Base-by-base conservation (phyloP, 2,797 vertebrate species). In the Centropyge bicolor region DNA sequence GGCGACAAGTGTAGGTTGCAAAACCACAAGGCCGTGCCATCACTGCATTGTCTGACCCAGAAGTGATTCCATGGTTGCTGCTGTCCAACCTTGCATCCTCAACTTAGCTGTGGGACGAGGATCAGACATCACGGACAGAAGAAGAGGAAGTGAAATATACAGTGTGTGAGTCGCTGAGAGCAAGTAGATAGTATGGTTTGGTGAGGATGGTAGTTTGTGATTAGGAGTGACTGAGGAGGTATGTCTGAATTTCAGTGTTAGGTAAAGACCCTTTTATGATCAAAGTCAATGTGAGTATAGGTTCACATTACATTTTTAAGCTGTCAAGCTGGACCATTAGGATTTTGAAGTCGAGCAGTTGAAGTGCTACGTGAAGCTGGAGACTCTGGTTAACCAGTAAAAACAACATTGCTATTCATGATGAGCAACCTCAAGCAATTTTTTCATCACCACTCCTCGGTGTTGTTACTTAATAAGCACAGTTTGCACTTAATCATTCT, bases 391-490 rank as follows among this genome's bases (percentile, higher is more conserved):
- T 22, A 49, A 72, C 74, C 62, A 65, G 68, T 24, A 74, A 41
- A 65, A 48, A 65, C 54, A 3, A 35, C 48, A 63, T 74, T 65
- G 51, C 54, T 82, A 59, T 83, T 83, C 69, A 69, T 74, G 52
- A 10, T 27, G 51, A 65, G 76, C 27, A 61, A 67, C 45, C 31
- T 65, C 43, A 74, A 54, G 45, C 48, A 69, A 59, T 57, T 80
- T 76, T 84, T 79, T 85, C 40, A 81, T 86, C 48, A 51, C 45
- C 51, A 9, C 73, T 4, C 24, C 8, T 61, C 20, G 57, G 38
- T 56, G 54, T 65, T 81, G 4, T 76, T 62, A 76, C 40, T 83
- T 84, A 84, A 70, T 80, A 62, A 83, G 24, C 12, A 77, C 35
- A 35, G 19, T 48, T 36, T 66, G 10, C 40, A 41, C 55, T 52